These are phyloP conservation scores for Tinamus major DNA, from an alignment of 2,797 vertebrate species.

Conservation along the genomic window DNA sequence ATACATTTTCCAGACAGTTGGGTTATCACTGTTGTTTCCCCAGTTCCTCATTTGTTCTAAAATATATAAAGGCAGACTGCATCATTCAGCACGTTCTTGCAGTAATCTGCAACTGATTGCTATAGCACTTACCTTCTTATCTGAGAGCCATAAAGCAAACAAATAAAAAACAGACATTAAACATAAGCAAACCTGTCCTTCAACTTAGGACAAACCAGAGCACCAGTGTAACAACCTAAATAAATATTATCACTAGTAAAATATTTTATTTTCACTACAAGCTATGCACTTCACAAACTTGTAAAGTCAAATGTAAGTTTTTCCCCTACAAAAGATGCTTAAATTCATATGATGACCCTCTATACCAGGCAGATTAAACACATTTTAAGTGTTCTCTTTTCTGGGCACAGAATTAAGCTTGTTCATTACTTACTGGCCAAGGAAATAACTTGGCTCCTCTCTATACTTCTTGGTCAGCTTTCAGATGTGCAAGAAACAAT, in stretches of 20 bases:
- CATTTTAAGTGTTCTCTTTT: neutral
- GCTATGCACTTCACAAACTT: neutral
- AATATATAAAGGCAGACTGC: neutral
- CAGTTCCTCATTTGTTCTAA: neutral
- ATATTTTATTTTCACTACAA: neutral
- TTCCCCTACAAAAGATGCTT: neutral
- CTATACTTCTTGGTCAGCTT: neutral
- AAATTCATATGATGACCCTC: neutral
- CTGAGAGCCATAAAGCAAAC: conserved; percentile 49
- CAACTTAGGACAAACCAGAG: conserved; percentile 1
- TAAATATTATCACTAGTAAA: neutral
- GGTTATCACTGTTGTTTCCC: neutral
- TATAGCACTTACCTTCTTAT: conserved; percentile 16
- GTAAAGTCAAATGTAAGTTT: neutral
- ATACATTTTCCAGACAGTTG: neutral
- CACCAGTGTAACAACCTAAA: neutral
- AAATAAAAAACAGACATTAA: conserved; percentile 51
- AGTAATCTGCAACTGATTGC: neutral
- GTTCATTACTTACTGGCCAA: neutral
- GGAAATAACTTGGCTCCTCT: neutral
- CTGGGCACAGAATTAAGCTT: neutral
- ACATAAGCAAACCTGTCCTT: conserved; percentile 21
- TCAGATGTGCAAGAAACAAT: neutral
- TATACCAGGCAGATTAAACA: neutral
- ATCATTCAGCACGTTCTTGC: neutral